Conservation (phyloP, 2,797 vertebrate species). For the Cetoscarus ocellatus region DNA sequence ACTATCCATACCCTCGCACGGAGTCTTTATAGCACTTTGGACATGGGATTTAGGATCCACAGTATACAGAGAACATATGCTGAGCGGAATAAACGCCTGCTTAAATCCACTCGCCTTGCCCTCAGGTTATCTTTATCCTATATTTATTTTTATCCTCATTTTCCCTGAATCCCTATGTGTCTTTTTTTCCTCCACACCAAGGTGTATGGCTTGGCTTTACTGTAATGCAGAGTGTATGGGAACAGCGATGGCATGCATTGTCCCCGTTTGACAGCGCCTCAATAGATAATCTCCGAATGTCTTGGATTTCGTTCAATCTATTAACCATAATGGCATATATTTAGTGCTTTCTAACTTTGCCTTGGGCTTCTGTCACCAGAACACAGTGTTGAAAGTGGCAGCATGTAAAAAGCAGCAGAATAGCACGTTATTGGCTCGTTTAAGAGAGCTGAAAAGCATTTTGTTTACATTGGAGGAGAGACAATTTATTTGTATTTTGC, state of each 20-base stretch:
- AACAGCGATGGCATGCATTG: conserved; percentile 73
- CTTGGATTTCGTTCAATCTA: conserved; percentile 84
- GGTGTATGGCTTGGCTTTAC: conserved; percentile 72
- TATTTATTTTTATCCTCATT: conserved; percentile 77
- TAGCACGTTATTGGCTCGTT: conserved; percentile 61
- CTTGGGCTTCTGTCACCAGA: conserved; percentile 81
- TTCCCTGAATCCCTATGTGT: conserved; percentile 57
- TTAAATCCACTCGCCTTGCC: conserved; percentile 73
- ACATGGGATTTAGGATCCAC: conserved; percentile 61
- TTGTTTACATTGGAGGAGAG: conserved; percentile 75
- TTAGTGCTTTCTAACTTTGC: conserved; percentile 84
- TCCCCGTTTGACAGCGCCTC: conserved; percentile 79
- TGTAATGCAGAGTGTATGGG: conserved; percentile 68
- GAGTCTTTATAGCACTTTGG: conserved; percentile 49
- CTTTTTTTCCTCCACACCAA: conserved; percentile 56
- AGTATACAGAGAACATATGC: conserved; percentile 56
- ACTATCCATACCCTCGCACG: conserved; percentile 75
- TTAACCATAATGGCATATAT: conserved; percentile 83
- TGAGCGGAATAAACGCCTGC: conserved; percentile 63
- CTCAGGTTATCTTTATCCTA: conserved; percentile 76
- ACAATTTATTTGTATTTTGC: conserved; percentile 64
- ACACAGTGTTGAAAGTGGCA: conserved; percentile 76
- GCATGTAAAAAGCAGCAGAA: conserved; percentile 74
- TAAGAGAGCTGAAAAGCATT: conserved; percentile 77
- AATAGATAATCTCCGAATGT: conserved; percentile 83